These are phyloP conservation scores for Caenorhabditis briggsae DNA, from an alignment of 1,140 invertebrate species.

Conservation along the genomic window DNA sequence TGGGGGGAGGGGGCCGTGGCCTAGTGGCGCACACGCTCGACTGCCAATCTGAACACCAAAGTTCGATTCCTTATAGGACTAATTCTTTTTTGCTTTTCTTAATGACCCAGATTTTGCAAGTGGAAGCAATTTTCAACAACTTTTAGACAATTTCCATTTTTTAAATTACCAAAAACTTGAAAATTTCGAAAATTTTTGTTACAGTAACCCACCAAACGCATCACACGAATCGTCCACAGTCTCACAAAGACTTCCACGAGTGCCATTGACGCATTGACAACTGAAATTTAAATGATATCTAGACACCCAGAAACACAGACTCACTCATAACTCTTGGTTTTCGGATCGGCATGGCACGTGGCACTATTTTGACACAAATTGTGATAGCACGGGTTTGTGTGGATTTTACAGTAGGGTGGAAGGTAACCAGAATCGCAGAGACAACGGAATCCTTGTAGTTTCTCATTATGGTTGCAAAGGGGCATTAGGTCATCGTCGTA, in stretches of 20 bases:
- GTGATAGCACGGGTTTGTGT: conserved; percentile 30
- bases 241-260: conserved; percentile 7
- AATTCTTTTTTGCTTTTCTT: too few species aligned
- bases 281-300: background rate
- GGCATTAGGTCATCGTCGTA: conserved; percentile 23
- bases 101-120: too few species aligned
- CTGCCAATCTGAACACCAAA: too few species aligned
- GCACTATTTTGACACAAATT: conserved; percentile 37
- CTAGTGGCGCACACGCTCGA: too few species aligned
- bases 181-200: too few species aligned
- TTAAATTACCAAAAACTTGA: too few species aligned
- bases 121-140: too few species aligned
- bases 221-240: conserved; percentile 14
- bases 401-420: conserved; percentile 21
- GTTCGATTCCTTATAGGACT: too few species aligned
- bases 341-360: background rate
- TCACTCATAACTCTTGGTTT: conserved; percentile 18
- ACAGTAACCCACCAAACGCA: conserved; percentile 27
- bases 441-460: background rate
- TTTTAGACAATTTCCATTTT: background rate
- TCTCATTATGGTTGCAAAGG: background rate
- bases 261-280: conserved; percentile 12
- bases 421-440: conserved; percentile 24
- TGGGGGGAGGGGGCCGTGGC: too few species aligned
- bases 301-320: background rate